phyloP scores from a whole-genome alignment of 2,113 vertebrate genomes.

The Lepisosteus oculatus region DNA sequence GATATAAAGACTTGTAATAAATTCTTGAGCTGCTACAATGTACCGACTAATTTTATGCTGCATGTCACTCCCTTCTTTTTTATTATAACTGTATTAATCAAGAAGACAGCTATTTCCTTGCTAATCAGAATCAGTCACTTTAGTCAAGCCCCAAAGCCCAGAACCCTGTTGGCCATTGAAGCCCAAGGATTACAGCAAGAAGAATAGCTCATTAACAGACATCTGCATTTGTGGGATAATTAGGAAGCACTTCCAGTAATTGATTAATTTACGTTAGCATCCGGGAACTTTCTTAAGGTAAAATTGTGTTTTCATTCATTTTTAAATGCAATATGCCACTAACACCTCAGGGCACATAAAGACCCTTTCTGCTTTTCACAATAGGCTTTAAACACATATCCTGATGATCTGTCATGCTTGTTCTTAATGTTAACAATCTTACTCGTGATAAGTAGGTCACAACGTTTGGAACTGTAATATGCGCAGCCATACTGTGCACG shows the following conservation, averaged over 20 bases:
- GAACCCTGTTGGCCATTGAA: background rate
- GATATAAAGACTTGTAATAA: constrained; percentile 70
- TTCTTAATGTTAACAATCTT: too few relatives aligned
- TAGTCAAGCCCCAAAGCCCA: background rate
- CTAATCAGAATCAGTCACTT: background rate
- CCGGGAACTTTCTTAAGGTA: background rate
- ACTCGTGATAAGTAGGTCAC: too few relatives aligned
- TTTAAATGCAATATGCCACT: too few relatives aligned
- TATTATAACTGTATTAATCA: constrained; percentile 20
- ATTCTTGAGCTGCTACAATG: constrained; percentile 56
- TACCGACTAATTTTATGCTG: constrained; percentile 53
- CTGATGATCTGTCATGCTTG: too few relatives aligned
- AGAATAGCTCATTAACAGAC: background rate
- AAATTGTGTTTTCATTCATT: background rate
- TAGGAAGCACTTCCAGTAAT: constrained; percentile 5
- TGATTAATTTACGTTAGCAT: constrained; percentile 11
- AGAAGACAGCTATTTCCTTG: background rate
- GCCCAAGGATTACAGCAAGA: background rate
- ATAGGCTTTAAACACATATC: too few relatives aligned
- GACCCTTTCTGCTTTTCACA: too few relatives aligned
- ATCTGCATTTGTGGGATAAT: constrained; percentile 12
- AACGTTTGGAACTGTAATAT: too few relatives aligned
- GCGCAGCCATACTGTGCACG: too few relatives aligned
- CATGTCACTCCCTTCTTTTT: constrained; percentile 25
- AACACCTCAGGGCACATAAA: too few relatives aligned